Evolutionary conservation across 1,140 invertebrate genomes (phyloP).

Genomic region (Chironomus tepperi): DNA sequence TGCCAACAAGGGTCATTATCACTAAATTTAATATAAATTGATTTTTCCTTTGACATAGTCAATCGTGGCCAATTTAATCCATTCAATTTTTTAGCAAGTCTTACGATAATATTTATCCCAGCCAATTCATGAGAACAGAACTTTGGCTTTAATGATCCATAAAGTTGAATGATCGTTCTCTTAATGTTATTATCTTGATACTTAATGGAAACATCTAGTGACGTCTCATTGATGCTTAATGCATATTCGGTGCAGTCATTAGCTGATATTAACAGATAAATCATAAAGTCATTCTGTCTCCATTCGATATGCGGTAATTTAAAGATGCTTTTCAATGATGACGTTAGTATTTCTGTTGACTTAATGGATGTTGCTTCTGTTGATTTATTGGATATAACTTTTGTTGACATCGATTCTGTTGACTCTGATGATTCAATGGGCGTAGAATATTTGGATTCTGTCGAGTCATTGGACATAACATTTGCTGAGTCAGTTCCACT

Average conservation of each 20-base stretch:
- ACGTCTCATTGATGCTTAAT: background rate
- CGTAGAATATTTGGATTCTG: too few species aligned
- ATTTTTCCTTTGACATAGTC: background rate
- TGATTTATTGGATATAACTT: too few species aligned
- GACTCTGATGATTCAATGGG: too few species aligned
- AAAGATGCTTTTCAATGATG: background rate
- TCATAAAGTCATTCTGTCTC: background rate
- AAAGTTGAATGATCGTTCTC: background rate
- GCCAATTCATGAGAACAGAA: background rate
- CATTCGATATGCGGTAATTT: background rate
- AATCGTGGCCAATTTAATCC: background rate
- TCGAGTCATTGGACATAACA: too few species aligned
- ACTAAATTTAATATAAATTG: constrained; percentile 1
- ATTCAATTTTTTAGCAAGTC: background rate
- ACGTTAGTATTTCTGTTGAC: too few species aligned
- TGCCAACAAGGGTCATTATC: background rate
- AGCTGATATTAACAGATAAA: background rate
- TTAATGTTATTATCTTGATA: background rate
- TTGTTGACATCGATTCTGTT: too few species aligned
- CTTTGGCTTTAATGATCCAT: background rate
- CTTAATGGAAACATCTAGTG: background rate
- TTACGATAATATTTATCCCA: background rate
- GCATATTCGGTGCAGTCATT: background rate
- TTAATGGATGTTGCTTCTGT: too few species aligned
- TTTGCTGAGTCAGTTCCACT: too few species aligned